Evolutionary conservation across 2,888 invertebrate species (phyloP), one percentile per base, ranked within the genome.

Genomic region (Byasa hedistus): DNA sequence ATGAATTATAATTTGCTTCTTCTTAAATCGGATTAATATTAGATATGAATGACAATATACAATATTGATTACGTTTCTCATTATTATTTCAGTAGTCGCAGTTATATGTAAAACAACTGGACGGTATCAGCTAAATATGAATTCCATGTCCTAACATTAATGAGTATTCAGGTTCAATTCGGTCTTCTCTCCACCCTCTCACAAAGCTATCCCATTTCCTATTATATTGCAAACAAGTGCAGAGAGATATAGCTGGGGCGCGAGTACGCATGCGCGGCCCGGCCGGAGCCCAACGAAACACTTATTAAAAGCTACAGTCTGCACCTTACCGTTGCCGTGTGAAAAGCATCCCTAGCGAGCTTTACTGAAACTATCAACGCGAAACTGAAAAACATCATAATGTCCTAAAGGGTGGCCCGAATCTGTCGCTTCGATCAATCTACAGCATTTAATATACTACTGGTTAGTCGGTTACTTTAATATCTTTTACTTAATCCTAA

Each of bases 251-350:
- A 51, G 63, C 39, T 23, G 60, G 44, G 59, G n/a, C 2, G 21
- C 15, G 15, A 48, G 7, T n/a, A 22, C 72, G 72, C 72, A 72
- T 71, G 72, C 71, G 72, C 69, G 70, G 64, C 68, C 71, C 68
- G 62, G 69, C 64, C 64, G 65, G 58, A 62, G 61, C 61, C 69
- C 66, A 65, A 56, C 61, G 64, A 39, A 60, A 59, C 66, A 59
- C 68, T 57, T 66, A 54, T 23, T 52, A 54, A 15, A 62, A 24
- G 54, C 23, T 15, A 62, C 66, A 66, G 66, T 69, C 67, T 51
- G 64, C 66, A 55, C 36, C 32, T 51, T 21, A 36, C 65, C 58
- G 56, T 57, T 36, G 61, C 36, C 17, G 54, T 52, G 69, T 58
- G 54, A 44, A 55, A 54, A 52, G 44, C 27, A 27, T 32, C 32